Conservation (phyloP, 1,140 invertebrate genomes). For the Drosophila grimshawi region DNA sequence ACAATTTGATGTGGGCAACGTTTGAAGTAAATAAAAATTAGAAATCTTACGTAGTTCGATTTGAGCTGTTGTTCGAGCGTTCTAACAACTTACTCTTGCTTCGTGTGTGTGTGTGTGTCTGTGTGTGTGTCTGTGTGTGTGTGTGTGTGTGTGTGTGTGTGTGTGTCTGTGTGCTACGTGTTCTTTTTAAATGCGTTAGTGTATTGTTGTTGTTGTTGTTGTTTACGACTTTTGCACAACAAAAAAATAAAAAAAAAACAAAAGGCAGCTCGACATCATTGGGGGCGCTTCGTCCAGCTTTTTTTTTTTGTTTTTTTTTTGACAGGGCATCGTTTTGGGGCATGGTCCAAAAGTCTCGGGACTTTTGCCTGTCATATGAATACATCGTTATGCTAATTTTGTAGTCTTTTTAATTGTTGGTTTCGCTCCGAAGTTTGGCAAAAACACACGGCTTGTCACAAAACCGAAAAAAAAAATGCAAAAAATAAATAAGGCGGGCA, state of each 20-base stretch:
- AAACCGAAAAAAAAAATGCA: background rate
- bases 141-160: background rate
- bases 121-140: background rate
- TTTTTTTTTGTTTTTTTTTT: background rate
- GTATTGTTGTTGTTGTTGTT: background rate
- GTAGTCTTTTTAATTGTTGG: conserved; percentile 24
- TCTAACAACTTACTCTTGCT: conserved; percentile 3
- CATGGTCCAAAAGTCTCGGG: background rate
- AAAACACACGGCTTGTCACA: background rate
- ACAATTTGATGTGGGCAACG: conserved; percentile 16
- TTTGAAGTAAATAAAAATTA: conserved; percentile 67
- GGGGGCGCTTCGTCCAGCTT: background rate
- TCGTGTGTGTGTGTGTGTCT: background rate
- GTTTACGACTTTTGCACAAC: background rate
- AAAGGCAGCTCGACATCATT: background rate
- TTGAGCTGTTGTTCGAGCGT: conserved; percentile 52
- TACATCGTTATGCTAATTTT: conserved; percentile 13
- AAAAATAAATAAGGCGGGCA: background rate
- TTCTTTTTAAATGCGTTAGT: background rate
- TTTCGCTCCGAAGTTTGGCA: background rate
- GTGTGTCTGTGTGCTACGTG: background rate
- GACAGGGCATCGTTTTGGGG: background rate
- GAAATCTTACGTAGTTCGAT: conserved; percentile 59
- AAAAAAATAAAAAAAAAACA: too few relatives aligned
- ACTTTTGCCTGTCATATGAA: conserved; percentile 4